phyloP scores from a whole-genome alignment of 2,888 invertebrate species.

The Girardia tigrina region DNA sequence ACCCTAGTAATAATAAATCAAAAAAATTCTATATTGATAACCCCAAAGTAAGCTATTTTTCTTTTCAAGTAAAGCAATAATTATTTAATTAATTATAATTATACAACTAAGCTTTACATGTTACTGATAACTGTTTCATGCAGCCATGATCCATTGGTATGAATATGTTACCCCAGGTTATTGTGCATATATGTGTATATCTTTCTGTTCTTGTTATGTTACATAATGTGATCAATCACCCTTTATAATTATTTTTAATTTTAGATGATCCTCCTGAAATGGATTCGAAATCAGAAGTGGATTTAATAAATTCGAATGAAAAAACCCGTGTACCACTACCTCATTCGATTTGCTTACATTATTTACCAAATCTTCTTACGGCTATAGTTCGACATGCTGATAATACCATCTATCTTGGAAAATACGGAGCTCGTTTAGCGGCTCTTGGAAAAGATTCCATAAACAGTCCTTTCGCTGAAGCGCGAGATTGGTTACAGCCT shows the following conservation, averaged over 20 bases:
- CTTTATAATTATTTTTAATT: background rate
- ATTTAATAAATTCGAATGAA: background rate
- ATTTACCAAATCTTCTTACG: background rate
- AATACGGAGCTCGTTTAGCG: conserved; percentile 24
- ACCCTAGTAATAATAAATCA: too few species aligned
- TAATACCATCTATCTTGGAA: background rate
- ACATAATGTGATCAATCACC: background rate
- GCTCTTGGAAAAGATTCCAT: conserved; percentile 21
- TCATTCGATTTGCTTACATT: conserved; percentile 4
- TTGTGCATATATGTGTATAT: background rate
- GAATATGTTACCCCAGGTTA: background rate
- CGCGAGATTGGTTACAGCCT: conserved; percentile 26
- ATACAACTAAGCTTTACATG: too few species aligned
- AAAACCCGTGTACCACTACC: conserved; percentile 8
- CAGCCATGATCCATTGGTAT: conserved; percentile 15
- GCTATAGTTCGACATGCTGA: background rate
- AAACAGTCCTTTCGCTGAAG: conserved; percentile 24
- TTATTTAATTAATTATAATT: too few species aligned
- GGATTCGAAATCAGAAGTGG: background rate
- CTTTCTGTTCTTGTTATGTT: too few species aligned
- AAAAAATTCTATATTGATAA: too few species aligned
- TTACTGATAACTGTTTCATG: background rate
- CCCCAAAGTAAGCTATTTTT: too few species aligned
- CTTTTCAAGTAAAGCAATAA: too few species aligned
- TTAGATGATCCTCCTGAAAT: background rate